Evolutionary conservation across 2,113 vertebrate species (phyloP).

Genomic region (Dromiciops gliroides): DNA sequence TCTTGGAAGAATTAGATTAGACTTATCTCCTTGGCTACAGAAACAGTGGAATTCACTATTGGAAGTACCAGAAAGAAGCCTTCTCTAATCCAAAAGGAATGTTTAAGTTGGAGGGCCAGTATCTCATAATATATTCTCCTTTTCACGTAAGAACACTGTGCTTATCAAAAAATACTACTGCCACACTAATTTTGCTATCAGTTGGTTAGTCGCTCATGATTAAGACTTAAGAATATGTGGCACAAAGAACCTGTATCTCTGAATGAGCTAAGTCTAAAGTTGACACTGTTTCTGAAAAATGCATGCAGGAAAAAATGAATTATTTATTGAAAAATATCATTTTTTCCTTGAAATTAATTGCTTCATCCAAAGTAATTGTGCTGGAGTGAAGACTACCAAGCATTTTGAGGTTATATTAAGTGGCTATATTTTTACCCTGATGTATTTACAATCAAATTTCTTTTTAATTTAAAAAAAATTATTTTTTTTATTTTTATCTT

Average conservation of each 20-base stretch:
- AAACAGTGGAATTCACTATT: slow-evolving; percentile 52
- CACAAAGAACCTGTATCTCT: neutral
- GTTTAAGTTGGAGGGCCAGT: slow-evolving; percentile 41
- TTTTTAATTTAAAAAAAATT: no score
- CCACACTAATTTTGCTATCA: slow-evolving; percentile 10
- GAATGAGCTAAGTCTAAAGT: neutral
- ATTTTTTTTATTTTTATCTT: no score
- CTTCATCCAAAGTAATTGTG: slow-evolving; percentile 24
- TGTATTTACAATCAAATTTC: neutral
- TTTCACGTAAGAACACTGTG: slow-evolving; percentile 50
- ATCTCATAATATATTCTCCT: slow-evolving; percentile 10
- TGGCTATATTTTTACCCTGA: neutral
- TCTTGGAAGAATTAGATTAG: slow-evolving; percentile 60
- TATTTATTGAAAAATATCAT: neutral
- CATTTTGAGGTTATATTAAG: neutral
- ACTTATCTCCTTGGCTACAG: slow-evolving; percentile 39
- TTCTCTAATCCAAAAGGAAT: slow-evolving; percentile 52
- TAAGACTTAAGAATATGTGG: neutral
- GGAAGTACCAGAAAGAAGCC: slow-evolving; percentile 46
- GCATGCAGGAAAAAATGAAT: neutral
- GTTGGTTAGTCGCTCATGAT: slow-evolving; percentile 10
- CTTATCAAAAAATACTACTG: neutral
- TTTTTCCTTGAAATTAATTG: slow-evolving; percentile 16
- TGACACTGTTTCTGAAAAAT: neutral
- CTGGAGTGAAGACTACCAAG: neutral